A percentile compares a stretch with the other conserved stretches of the same genome.
These are phyloP conservation scores for Calephelis perditalis DNA, from an alignment of 2,888 invertebrate species.

Conservation along the genomic window DNA sequence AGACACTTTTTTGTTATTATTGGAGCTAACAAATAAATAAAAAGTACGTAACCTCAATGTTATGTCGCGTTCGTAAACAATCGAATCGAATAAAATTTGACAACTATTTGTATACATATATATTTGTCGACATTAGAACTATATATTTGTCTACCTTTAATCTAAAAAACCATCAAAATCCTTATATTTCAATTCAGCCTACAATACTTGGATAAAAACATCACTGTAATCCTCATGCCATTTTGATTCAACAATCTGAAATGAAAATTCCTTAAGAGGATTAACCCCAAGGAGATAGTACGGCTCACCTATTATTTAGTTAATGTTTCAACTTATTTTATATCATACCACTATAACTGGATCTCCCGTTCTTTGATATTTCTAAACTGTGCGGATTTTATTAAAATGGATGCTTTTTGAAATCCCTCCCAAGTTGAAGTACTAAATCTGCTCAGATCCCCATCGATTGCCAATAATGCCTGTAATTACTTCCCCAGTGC, in stretches of 20 bases:
- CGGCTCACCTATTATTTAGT: conserved; percentile 32
- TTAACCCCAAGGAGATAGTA: conserved; percentile 32
- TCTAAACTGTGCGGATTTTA: conserved; percentile 12
- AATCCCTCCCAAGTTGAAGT: conserved; percentile 38
- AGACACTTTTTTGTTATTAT: too few relatives aligned
- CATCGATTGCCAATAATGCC: conserved; percentile 69
- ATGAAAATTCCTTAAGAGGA: conserved; percentile 27
- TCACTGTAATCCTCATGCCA: background rate
- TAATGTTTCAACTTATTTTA: conserved; percentile 31
- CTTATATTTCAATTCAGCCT: too few relatives aligned
- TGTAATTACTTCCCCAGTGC: conserved; percentile 60
- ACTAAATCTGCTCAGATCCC: conserved; percentile 57
- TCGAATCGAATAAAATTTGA: too few relatives aligned
- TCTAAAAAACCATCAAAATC: too few relatives aligned
- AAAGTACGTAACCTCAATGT: too few relatives aligned
- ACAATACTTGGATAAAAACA: background rate
- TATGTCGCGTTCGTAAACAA: too few relatives aligned
- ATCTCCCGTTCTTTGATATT: conserved; percentile 16
- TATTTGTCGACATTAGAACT: too few relatives aligned
- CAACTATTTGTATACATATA: too few relatives aligned
- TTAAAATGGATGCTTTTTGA: conserved; percentile 31
- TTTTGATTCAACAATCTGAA: conserved; percentile 9
- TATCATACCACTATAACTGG: conserved; percentile 24
- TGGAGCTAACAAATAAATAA: too few relatives aligned
- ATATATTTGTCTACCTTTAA: too few relatives aligned